Evolutionary conservation across 1,140 invertebrate genomes (phyloP).

Genomic region (Pomacea maculata): DNA sequence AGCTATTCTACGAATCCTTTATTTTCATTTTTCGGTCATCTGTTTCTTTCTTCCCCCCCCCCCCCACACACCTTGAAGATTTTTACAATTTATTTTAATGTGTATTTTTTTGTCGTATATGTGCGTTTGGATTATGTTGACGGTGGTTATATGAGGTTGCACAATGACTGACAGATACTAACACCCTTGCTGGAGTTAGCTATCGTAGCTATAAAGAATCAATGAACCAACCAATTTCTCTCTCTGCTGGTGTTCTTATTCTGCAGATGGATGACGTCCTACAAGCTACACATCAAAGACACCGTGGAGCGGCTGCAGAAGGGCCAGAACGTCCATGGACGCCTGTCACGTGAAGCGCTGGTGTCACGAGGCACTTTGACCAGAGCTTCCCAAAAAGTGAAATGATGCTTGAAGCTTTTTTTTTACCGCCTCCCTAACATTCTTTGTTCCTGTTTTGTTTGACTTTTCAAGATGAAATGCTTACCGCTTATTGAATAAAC

Average conservation of each 20-base stretch:
- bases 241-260: constrained; percentile 4
- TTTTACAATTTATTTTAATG: too few species aligned
- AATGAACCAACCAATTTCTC: too few species aligned
- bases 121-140: too few species aligned
- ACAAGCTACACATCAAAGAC: constrained; percentile 60
- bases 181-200: background rate
- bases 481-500: too few species aligned
- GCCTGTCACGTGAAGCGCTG: constrained; percentile 24
- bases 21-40: too few species aligned
- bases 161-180: background rate
- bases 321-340: constrained; percentile 58
- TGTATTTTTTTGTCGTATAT: too few species aligned
- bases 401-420: background rate
- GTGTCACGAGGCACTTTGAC: constrained; percentile 11
- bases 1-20: too few species aligned
- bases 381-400: constrained; percentile 17
- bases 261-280: constrained; percentile 60
- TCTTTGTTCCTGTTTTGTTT: background rate
- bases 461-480: background rate
- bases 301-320: constrained; percentile 57
- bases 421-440: background rate
- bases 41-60: too few species aligned
- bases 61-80: background rate
- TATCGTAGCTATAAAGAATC: too few species aligned
- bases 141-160: too few species aligned